Base-by-base conservation (phyloP, 2,797 vertebrate genomes). In the Neopelma chrysocephalum region DNA sequence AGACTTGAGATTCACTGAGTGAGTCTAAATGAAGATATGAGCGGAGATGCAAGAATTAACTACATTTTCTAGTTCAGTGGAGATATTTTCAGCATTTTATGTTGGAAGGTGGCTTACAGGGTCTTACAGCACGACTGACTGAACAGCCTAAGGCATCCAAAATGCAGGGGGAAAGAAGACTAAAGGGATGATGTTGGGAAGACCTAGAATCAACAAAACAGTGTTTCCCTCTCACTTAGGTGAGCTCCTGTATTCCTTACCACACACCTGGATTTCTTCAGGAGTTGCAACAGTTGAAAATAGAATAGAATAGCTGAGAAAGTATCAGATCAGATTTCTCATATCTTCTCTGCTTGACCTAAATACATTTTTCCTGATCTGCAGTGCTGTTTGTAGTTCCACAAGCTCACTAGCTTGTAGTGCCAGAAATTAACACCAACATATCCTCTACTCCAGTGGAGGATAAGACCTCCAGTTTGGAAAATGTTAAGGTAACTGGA, bases 1-100 rank as follows among this genome's bases (percentile, higher is more conserved):
- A 57, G 42, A 51, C 53, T 61, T 43, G 48, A 47, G 15, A 54
- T 73, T 93, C 22, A 23, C 36, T 45, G 58, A 72, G 25, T 57
- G 31, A 80, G 9, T 53, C 36, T 79, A 70, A 94, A 72, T 81
- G 76, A 65, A 36, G 42, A 34, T 65, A 51, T 1, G 47, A 78
- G 85, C 79, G 82, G 82, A 84, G 43, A 86, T 86, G 69, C 47
- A 71, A 45, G 69, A 88, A 83, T 83, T 56, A 45, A 21, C 70
- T 91, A 11, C 27, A 17, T 94, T 94, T 96, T 96, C 90, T 82
- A 53, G 62, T 76, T 86, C 91, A 91, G 8, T 90, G 56, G 77
- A 88, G 80, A 38, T 79, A 23, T 16, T 94, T 84, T 89, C 56
- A 58, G 77, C 80, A 73, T 89, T 87, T 88, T 69, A n/a, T 71